A percentile compares a stretch with the other conserved stretches of the same genome.
Conservation (phyloP, 1,140 invertebrate species). For the Onthophagus taurus region DNA sequence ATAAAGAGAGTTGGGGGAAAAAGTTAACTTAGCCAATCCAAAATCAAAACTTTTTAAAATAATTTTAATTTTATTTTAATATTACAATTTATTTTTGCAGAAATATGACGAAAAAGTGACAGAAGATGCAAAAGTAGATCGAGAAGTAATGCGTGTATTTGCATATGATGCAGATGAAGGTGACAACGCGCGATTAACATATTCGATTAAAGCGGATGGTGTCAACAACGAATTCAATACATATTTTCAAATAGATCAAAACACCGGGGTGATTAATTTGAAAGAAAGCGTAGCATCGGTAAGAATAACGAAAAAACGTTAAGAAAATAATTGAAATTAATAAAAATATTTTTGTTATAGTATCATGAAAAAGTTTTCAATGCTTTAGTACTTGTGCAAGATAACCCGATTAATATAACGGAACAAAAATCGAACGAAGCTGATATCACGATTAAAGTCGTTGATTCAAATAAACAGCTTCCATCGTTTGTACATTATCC, state of each 20-base stretch:
- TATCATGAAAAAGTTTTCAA: constrained; percentile 63
- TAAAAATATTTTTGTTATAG: constrained; percentile 28
- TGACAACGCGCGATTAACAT: constrained; percentile 63
- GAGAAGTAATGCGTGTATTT: constrained; percentile 76
- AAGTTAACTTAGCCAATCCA: neutral
- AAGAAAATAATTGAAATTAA: constrained; percentile 5
- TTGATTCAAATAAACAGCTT: constrained; percentile 79
- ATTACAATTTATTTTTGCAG: constrained; percentile 40
- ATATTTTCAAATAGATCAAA: constrained; percentile 68
- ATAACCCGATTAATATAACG: constrained; percentile 51
- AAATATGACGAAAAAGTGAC: constrained; percentile 65
- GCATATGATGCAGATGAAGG: constrained; percentile 83
- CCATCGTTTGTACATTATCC: constrained; percentile 52
- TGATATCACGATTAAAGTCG: constrained; percentile 70
- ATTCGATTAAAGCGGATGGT: constrained; percentile 11
- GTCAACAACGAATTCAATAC: constrained; percentile 45
- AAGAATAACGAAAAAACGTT: constrained; percentile 34
- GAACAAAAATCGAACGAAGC: constrained; percentile 52
- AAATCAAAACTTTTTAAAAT: neutral
- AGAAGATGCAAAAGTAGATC: constrained; percentile 55
- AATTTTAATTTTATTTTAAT: constrained; percentile 1
- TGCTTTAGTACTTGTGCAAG: constrained; percentile 64
- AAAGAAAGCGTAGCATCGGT: constrained; percentile 57
- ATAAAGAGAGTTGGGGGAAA: neutral
- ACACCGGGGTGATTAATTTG: constrained; percentile 69